These are phyloP conservation scores for Drosophila pandora DNA, from an alignment of 1,140 invertebrate species.

Conservation along the genomic window DNA sequence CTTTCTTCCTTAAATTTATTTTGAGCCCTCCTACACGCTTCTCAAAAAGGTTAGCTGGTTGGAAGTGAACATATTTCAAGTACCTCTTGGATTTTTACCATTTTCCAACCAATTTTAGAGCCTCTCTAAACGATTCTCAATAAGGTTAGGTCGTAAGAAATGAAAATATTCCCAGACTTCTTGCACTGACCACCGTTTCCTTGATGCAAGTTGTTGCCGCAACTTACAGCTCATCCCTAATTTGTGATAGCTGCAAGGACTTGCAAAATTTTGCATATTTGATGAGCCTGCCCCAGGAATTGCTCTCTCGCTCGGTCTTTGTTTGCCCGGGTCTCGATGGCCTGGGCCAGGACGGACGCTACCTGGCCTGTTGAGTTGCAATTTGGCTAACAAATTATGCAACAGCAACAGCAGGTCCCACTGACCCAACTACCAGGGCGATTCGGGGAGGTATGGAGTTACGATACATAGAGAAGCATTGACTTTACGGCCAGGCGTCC, in stretches of 20 bases:
- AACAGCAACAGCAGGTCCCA: slow-evolving; percentile 48
- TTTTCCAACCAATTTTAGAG: neutral
- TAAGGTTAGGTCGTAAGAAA: too few species aligned
- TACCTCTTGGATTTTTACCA: too few species aligned
- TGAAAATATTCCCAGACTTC: too few species aligned
- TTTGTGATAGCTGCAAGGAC: slow-evolving; percentile 44
- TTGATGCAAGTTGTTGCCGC: neutral
- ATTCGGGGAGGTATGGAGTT: neutral
- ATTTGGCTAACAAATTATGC: slow-evolving; percentile 82
- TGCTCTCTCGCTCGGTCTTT: neutral
- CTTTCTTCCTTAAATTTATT: too few species aligned
- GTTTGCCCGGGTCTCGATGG: slow-evolving; percentile 24
- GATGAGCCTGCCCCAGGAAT: slow-evolving; percentile 50
- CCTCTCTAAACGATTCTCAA: too few species aligned
- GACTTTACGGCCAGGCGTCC: slow-evolving; percentile 47
- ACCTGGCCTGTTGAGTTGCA: slow-evolving; percentile 75
- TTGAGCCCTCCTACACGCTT: neutral
- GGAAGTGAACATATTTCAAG: neutral
- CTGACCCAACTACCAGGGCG: slow-evolving; percentile 58
- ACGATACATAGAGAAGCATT: slow-evolving; percentile 20
- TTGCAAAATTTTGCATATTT: slow-evolving; percentile 71
- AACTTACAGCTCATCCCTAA: slow-evolving; percentile 40
- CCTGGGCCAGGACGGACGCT: slow-evolving; percentile 22
- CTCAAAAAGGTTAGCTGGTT: neutral
- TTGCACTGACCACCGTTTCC: neutral